Conservation (phyloP, 2,888 invertebrate species). For the Oegoconia quadripuncta region DNA sequence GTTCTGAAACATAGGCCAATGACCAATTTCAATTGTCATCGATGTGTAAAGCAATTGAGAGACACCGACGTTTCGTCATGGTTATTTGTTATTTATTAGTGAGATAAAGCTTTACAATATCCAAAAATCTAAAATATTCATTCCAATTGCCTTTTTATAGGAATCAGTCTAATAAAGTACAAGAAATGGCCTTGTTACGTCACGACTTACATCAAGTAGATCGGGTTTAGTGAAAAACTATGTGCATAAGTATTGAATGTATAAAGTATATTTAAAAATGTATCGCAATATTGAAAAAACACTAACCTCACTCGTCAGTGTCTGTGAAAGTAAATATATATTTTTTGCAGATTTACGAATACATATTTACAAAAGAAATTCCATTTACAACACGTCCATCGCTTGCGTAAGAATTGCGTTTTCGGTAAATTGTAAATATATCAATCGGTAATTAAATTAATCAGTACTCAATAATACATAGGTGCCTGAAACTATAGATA, state of each 20-base stretch:
- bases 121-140: constrained; percentile 51
- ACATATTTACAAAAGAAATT: constrained; percentile 53
- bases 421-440: constrained; percentile 45
- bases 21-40: constrained; percentile 52
- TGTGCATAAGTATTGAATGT: not conserved
- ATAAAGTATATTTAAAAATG: constrained; percentile 2
- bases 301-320: constrained; percentile 10
- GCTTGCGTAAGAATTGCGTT: constrained; percentile 46
- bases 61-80: constrained; percentile 31
- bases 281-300: not conserved
- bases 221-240: constrained; percentile 34
- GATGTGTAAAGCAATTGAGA: constrained; percentile 29
- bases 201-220: constrained; percentile 48
- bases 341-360: constrained; percentile 73
- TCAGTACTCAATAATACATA: constrained; percentile 43
- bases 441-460: constrained; percentile 40
- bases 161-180: constrained; percentile 62
- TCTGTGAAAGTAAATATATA: constrained; percentile 45
- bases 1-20: constrained; percentile 48
- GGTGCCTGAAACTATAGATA: constrained; percentile 67
- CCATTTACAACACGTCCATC: constrained; percentile 64
- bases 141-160: constrained; percentile 53
- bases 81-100: constrained; percentile 48
- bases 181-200: constrained; percentile 68
- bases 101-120: constrained; percentile 56